Evolutionary conservation across 2,888 invertebrate species (phyloP), one percentile per base, ranked within the genome.

Genomic region (Andrena fulva): DNA sequence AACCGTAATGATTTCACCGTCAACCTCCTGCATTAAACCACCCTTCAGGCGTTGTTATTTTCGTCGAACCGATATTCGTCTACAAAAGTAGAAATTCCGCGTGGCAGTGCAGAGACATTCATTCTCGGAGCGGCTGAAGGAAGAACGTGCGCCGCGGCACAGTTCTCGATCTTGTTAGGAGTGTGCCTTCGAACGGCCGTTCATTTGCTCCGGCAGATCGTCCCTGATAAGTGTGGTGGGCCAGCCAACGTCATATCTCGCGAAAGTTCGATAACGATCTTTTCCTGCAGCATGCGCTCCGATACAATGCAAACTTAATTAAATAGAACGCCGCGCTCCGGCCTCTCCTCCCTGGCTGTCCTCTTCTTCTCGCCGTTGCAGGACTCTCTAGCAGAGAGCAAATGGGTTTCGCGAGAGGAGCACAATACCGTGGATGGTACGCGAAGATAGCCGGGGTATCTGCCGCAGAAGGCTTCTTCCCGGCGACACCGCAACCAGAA

Each of bases 261-360:
- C 82, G 79, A 88, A 87, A 84, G 78, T 86, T 77, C 80, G 91
- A 91, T 91, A 91, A 91, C 84, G 85, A 91, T 91, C 91, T 88
- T 85, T 79, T 74, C 84, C 86, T 79, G 85, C 86, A 73, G 71
- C 77, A 76, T 85, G 82, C 84, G 67, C 80, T 84, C 84, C 85
- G 86, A 86, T 89, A 92, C 90, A 92, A 92, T 92, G 91, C 91
- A 89, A 91, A 92, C 90, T 92, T 92, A 92, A 92, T 92, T 92
- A 91, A 92, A 92, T 90, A 88, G 89, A 92, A 89, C 89, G 85
- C 85, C 86, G 81, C 81, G 75, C 56, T 68, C 64, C 64, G 4
- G 31, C 50, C 27, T 42, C 52, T 59, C 64, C 64, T 35, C 27
- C 31, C 69, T 54, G 59, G n/a, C 54, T 50, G 35, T 42, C 67